These are phyloP conservation scores for Cybosia mesomella DNA, from an alignment of 2,888 invertebrate species.

Conservation along the genomic window DNA sequence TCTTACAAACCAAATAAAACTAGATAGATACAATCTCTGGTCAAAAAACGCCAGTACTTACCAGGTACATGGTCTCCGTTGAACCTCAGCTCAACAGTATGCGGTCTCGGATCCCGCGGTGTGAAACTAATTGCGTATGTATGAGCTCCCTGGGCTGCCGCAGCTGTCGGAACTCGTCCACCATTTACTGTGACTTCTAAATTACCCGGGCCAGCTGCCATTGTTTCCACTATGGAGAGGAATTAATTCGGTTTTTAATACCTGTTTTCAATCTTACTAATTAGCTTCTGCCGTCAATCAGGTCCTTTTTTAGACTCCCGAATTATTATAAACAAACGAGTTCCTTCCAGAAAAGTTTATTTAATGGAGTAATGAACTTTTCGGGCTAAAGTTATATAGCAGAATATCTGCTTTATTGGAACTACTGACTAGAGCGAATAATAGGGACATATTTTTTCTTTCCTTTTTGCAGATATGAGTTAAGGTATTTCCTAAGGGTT, in stretches of 20 bases:
- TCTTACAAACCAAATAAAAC: not conserved
- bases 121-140: slow-evolving; percentile 99
- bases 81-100: slow-evolving; percentile 97
- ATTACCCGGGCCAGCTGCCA: slow-evolving; percentile 99
- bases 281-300: no score
- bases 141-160: slow-evolving; percentile 98
- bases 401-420: no score
- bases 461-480: not conserved
- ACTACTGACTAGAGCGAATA: no score
- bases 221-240: slow-evolving; percentile 93
- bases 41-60: no score
- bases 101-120: slow-evolving; percentile 95
- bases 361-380: no score
- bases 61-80: slow-evolving; percentile 98
- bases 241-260: not conserved
- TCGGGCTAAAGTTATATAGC: no score
- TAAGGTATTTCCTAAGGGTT: not conserved
- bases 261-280: not conserved
- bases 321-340: no score
- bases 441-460: not conserved
- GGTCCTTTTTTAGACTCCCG: no score
- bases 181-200: slow-evolving; percentile 99
- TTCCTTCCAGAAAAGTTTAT: no score
- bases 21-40: no score
- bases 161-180: slow-evolving; percentile 98